Base-by-base conservation (phyloP, 2,888 invertebrate genomes). In the Euplagia quadripunctaria region DNA sequence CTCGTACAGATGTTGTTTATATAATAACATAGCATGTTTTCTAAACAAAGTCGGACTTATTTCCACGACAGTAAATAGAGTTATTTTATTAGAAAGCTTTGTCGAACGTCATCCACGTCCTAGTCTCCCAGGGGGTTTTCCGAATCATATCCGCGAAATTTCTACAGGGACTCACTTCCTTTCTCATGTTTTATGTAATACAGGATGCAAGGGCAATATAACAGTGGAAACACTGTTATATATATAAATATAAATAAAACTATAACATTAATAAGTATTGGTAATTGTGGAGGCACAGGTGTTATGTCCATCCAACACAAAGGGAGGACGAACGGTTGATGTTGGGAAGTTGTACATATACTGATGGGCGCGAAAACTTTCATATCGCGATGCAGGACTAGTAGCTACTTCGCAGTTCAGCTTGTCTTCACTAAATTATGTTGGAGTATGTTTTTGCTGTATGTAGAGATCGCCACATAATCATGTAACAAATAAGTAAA, bases 1-100 rank as follows among this genome's bases (percentile, higher is more conserved):
- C 14, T 14, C 61, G 6, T 61, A 61, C 31, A 31, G 14, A 31
- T 5, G 61, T 52, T 46, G 43, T 31, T 31, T 31, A 31, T 31
- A 31, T 31, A 31, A 31, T 31, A 31, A 31, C 31, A 51, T 4
- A 51, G 6, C 16, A 51, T 20, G 20, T 7, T 64, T 11, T 20
- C 42, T 68, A 68, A 68, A 49, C 61, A 70, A 58, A 70, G 20
- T 41, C 31, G n/a, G 17, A 66, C 20, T 49, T 64, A 64, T 68
- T 82, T 77, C 75, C 70, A 61, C 52, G 71, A 72, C 66, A 67
- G 73, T 78, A 83, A 76, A 83, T 72, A 73, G 11, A 68, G 64
- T 74, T 77, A 82, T 75, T 82, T 84, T 79, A 84, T 84, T 75
- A 76, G 65, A 64, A 68, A 73, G 64, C 72, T 75, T 31, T 73